These are phyloP conservation scores for Calliphora vomitoria DNA, from an alignment of 2,888 invertebrate genomes.

Conservation along the genomic window DNA sequence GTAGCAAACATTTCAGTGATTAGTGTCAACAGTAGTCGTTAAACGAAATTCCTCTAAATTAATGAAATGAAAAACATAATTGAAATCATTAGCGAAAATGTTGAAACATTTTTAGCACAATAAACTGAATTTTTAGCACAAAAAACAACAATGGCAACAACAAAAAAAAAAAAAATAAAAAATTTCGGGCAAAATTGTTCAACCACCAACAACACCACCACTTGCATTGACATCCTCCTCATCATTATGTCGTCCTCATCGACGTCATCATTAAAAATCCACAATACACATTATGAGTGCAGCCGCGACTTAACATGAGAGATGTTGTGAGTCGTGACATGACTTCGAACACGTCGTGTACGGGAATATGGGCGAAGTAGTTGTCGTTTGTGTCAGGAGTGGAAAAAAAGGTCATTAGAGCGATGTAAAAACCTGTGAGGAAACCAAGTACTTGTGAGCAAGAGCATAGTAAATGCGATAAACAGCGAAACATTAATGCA, in stretches of 20 bases:
- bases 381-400: too few species aligned
- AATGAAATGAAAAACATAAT: slow-evolving; percentile 31
- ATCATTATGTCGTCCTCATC: slow-evolving; percentile 4
- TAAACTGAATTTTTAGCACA: slow-evolving; percentile 21
- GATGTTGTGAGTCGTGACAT: too few species aligned
- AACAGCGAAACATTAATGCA: too few species aligned
- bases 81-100: slow-evolving; percentile 60
- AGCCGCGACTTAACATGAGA: not conserved
- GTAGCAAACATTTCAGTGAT: slow-evolving; percentile 37
- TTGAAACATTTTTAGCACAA: slow-evolving; percentile 50
- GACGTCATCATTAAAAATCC: slow-evolving; percentile 48
- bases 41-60: slow-evolving; percentile 35
- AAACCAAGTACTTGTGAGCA: too few species aligned
- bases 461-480: too few species aligned
- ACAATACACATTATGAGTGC: slow-evolving; percentile 27
- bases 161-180: too few species aligned
- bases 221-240: slow-evolving; percentile 30
- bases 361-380: too few species aligned
- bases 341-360: too few species aligned
- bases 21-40: slow-evolving; percentile 44
- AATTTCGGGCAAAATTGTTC: not conserved
- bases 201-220: slow-evolving; percentile 28
- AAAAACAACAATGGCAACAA: slow-evolving; percentile 6
- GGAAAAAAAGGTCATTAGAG: too few species aligned
- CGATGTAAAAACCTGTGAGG: too few species aligned